A percentile compares a stretch with the other conserved stretches of the same genome.
Conservation (phyloP, 2,888 invertebrate genomes). For the Nasonia oneida region DNA sequence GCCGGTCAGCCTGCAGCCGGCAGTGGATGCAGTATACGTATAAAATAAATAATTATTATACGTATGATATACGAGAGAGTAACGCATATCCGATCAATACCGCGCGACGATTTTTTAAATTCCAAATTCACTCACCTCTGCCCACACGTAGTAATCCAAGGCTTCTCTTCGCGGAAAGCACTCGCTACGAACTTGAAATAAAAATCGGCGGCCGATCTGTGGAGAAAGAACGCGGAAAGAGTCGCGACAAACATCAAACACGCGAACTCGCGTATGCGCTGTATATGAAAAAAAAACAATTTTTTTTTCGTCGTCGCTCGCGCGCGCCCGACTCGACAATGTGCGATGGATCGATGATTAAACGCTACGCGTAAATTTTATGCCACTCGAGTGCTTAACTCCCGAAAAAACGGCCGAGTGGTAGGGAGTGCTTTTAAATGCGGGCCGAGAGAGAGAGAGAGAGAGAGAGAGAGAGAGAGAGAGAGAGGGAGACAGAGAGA, state of each 20-base stretch:
- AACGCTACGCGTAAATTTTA: constrained; percentile 49
- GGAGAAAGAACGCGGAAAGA: constrained; percentile 54
- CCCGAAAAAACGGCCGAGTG: constrained; percentile 25
- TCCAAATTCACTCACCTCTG: constrained; percentile 36
- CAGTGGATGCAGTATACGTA: constrained; percentile 4
- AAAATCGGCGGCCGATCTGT: constrained; percentile 24
- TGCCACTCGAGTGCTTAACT: constrained; percentile 51
- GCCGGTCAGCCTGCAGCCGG: not conserved
- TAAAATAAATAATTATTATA: constrained; percentile 53
- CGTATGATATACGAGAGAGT: constrained; percentile 10
- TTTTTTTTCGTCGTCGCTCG: not conserved
- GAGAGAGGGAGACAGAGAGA: not conserved
- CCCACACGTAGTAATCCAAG: not conserved
- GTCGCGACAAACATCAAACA: constrained; percentile 50
- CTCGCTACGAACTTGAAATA: constrained; percentile 27
- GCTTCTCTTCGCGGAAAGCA: constrained; percentile 25
- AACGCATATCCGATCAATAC: not conserved
- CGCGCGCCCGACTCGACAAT: constrained; percentile 15
- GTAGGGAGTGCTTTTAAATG: constrained; percentile 44
- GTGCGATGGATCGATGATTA: constrained; percentile 47
- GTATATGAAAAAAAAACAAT: constrained; percentile 22
- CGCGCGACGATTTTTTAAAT: not conserved
- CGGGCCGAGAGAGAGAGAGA: constrained; percentile 7
- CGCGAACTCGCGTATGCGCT: constrained; percentile 8
- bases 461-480: not conserved